Conservation (phyloP, 2,113 vertebrate species). For the Malurus elegans region DNA sequence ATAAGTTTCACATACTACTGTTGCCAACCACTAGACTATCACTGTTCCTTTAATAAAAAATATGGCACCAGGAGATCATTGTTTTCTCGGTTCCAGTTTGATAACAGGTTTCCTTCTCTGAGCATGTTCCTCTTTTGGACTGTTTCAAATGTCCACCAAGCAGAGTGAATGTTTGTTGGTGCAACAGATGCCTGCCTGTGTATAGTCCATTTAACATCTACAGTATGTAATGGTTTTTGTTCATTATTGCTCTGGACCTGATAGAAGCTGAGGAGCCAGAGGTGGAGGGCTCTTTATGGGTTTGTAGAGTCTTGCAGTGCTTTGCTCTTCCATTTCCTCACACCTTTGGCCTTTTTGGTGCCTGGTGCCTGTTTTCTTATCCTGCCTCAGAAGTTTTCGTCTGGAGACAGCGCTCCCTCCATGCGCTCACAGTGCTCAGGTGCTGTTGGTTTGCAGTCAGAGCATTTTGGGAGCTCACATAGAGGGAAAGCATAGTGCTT, state of each 20-base stretch:
- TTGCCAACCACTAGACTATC: background rate
- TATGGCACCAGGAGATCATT: background rate
- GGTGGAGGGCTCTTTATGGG: background rate
- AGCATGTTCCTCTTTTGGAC: background rate
- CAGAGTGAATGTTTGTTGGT: background rate
- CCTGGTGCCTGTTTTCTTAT: background rate
- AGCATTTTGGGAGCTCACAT: background rate
- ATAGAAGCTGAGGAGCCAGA: background rate
- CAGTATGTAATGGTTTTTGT: accelerated
- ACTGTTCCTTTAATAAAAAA: background rate
- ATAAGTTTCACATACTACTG: background rate
- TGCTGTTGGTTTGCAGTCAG: background rate
- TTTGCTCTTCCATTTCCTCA: background rate
- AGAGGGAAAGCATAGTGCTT: background rate
- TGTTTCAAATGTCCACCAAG: background rate
- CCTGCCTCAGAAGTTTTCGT: background rate
- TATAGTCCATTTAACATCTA: background rate
- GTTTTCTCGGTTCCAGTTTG: background rate
- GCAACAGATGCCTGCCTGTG: accelerated
- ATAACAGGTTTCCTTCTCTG: background rate
- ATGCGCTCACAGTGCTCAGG: background rate
- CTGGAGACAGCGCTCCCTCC: background rate
- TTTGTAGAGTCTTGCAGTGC: background rate
- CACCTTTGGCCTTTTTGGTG: background rate
- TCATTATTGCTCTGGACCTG: background rate